phyloP scores from a whole-genome alignment of 1,140 invertebrate species.

The Pseudachorutes palmiensis region DNA sequence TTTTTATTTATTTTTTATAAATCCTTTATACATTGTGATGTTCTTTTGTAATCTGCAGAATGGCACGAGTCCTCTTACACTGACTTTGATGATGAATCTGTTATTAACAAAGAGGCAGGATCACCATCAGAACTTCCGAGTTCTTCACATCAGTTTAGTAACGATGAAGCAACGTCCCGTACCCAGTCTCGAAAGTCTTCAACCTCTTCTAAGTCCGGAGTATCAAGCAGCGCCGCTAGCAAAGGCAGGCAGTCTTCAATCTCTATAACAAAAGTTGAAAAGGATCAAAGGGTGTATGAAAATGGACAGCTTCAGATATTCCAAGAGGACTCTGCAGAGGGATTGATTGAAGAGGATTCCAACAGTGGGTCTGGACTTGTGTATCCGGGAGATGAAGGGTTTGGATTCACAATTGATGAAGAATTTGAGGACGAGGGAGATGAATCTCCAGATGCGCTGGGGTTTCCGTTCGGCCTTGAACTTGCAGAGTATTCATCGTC shows the following conservation, averaged over 20 bases:
- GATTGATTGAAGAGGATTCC: too few species aligned
- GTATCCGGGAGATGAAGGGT: too few species aligned
- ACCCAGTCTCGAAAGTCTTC: not conserved
- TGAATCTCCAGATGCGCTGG: not conserved
- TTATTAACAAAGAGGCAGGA: not conserved
- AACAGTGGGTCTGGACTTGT: too few species aligned
- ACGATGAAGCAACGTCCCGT: not conserved
- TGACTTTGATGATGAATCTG: conserved; percentile 6
- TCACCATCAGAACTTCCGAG: not conserved
- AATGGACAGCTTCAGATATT: not conserved
- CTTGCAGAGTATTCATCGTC: not conserved
- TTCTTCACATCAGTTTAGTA: not conserved
- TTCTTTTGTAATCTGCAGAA: not conserved
- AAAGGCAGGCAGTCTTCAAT: not conserved
- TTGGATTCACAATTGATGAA: not conserved
- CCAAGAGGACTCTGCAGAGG: too few species aligned
- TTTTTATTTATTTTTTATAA: not conserved
- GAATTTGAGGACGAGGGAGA: not conserved
- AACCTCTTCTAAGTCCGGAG: not conserved
- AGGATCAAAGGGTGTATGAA: not conserved
- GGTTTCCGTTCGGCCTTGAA: conserved; percentile 2
- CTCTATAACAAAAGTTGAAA: not conserved
- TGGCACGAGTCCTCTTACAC: not conserved
- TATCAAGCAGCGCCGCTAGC: not conserved
- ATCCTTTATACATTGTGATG: not conserved